A percentile compares a stretch with the other conserved stretches of the same genome.
Conservation (phyloP, 1,140 invertebrate species). For the Kradibia gibbosae region DNA sequence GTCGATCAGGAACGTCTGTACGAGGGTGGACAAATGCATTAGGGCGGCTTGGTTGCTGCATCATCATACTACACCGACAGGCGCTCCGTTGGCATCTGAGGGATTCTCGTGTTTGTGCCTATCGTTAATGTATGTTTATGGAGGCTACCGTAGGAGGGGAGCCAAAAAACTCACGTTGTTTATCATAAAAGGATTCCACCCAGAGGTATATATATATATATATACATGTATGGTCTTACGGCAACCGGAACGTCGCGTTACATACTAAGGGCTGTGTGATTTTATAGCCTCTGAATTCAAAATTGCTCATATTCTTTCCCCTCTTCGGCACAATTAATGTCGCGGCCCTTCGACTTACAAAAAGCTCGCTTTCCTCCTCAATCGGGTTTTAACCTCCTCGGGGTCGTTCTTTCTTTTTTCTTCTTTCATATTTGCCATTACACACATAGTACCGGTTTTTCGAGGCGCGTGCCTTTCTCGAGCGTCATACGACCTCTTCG, state of each 20-base stretch:
- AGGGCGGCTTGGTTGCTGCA: background rate
- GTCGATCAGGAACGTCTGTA: slow-evolving; percentile 37
- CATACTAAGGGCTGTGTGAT: background rate
- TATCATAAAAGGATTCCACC: background rate
- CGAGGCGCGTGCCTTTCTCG: background rate
- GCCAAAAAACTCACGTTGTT: background rate
- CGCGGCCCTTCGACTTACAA: no score
- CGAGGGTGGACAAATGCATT: background rate
- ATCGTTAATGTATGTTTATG: background rate
- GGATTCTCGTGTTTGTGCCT: background rate
- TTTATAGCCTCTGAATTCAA: background rate
- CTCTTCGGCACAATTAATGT: background rate
- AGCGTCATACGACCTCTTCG: background rate
- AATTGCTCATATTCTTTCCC: background rate
- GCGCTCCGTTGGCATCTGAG: background rate
- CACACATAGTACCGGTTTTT: background rate
- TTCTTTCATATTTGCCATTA: background rate
- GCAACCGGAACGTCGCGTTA: background rate
- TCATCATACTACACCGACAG: background rate
- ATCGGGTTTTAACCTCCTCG: no score
- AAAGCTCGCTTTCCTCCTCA: background rate
- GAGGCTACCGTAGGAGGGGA: background rate
- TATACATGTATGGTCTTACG: background rate
- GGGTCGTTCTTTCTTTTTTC: no score
- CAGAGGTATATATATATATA: background rate